Evolutionary conservation across 2,113 vertebrate genomes (phyloP), one percentile per base, ranked within the genome.

Genomic region (Centropus unirufus): DNA sequence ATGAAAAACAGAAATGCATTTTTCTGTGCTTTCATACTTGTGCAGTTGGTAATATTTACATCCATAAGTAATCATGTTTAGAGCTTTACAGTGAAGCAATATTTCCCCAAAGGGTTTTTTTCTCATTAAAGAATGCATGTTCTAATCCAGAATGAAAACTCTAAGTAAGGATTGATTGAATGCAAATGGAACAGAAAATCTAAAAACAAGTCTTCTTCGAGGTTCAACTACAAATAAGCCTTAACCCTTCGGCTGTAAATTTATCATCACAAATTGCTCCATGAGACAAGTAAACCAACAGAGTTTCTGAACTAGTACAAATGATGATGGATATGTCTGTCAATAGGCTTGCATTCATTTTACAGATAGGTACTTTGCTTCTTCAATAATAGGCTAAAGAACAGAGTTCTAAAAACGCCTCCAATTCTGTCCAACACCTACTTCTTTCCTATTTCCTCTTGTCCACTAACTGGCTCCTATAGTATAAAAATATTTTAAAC

Each of bases 11-110:
- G 77, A 87, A 66, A 94, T 64, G 42, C n/a, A 30, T 19, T 91
- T 34, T 83, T 95, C 66, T 4, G 5, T 63, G 83, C 80, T 77
- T 81, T 79, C 68, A 34, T 90, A 63, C 23, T 92, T 74, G 4
- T 61, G 76, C 86, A 86, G 80, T 22, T 61, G 69, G 47, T 81
- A 79, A 84, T 87, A 92, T 92, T 93, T 84, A 83, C n/a, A 86
- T 16, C 23, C 44, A 21, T 61, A 92, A 83, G 72, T 70, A 94
- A 89, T 63, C 86, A 64, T 9, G 12, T 63, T 84, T 32, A 81
- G 81, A 94, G 30, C 39, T 75, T 86, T 59, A 39, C 12, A 54
- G 34, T 49, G 51, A 95, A 95, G 77, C 83, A 89, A 10, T 85
- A 62, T 58, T 86, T 77, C 64, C 54, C 21, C 23, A 63, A 91